Percentiles rank a stretch among this genome's conserved stretches.
Evolutionary conservation across 2,797 vertebrate genomes (phyloP).

Genomic region (Darevskia nairensis): DNA sequence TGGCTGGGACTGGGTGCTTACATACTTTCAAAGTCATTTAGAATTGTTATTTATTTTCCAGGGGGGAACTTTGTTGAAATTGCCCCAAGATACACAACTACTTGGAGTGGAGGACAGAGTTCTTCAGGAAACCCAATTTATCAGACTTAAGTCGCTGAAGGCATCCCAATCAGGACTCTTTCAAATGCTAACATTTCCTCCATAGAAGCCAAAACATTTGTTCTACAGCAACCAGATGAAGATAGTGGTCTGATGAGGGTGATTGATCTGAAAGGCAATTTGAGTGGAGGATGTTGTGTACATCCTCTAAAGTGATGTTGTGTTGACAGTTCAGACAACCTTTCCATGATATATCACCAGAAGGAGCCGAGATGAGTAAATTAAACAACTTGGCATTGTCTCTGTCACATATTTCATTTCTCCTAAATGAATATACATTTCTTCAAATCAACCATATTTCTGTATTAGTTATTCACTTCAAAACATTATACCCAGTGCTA

Average conservation of each 20-base stretch:
- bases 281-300: constrained; percentile 70
- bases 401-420: constrained; percentile 59
- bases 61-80: background rate
- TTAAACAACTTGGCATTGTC: constrained; percentile 72
- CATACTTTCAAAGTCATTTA: background rate
- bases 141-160: constrained; percentile 53
- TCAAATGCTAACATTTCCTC: constrained; percentile 63
- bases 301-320: constrained; percentile 63
- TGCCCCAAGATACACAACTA: background rate
- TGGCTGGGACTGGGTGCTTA: background rate
- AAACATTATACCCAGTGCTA: background rate
- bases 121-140: constrained; percentile 45
- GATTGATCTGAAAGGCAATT: constrained; percentile 72
- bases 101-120: background rate
- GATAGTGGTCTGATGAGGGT: constrained; percentile 64
- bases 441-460: constrained; percentile 18
- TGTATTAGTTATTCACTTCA: constrained; percentile 12
- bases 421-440: constrained; percentile 57
- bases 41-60: background rate
- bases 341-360: constrained; percentile 63
- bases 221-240: constrained; percentile 63
- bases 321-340: constrained; percentile 67
- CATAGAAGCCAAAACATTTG: constrained; percentile 67
- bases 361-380: constrained; percentile 59
- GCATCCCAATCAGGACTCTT: constrained; percentile 50